Evolutionary conservation across 2,888 invertebrate genomes (phyloP).

Genomic region (Perizoma affinitatum): DNA sequence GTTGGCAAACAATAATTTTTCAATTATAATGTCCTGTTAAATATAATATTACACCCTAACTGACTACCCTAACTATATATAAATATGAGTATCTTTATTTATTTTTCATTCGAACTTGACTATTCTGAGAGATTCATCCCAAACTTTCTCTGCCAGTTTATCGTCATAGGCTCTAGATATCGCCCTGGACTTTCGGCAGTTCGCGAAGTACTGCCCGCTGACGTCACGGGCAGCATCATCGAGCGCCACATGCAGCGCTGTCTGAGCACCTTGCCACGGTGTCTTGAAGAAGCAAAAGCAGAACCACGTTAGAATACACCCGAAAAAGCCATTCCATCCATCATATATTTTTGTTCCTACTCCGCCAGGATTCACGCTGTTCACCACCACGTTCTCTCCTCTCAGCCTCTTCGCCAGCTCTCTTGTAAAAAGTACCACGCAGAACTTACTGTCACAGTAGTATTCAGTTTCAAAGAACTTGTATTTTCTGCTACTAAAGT

Average conservation of each 20-base stretch:
- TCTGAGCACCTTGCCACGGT: conserved; percentile 90
- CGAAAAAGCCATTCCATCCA: conserved; percentile 64
- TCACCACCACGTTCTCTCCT: conserved; percentile 87
- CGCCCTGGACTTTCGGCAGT: conserved; percentile 85
- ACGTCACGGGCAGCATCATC: conserved; percentile 86
- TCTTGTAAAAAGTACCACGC: conserved; percentile 87
- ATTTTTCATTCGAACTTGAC: conserved; percentile 7
- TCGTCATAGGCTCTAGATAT: conserved; percentile 70
- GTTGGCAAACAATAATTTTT: no score
- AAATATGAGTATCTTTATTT: no score
- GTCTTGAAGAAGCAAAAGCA: conserved; percentile 85
- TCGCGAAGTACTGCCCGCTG: conserved; percentile 88
- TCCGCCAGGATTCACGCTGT: conserved; percentile 92
- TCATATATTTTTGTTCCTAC: conserved; percentile 90
- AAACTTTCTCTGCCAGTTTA: conserved; percentile 15
- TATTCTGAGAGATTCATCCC: conserved; percentile 19
- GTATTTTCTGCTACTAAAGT: conserved; percentile 72
- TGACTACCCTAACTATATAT: no score
- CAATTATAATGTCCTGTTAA: no score
- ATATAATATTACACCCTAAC: no score
- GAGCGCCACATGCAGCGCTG: conserved; percentile 87
- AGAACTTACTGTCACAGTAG: conserved; percentile 87
- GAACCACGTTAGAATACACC: conserved; percentile 75
- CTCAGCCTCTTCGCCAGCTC: conserved; percentile 87
- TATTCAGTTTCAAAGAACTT: conserved; percentile 49